Base-by-base conservation (phyloP, 2,888 invertebrate genomes). In the Euphydryas editha region DNA sequence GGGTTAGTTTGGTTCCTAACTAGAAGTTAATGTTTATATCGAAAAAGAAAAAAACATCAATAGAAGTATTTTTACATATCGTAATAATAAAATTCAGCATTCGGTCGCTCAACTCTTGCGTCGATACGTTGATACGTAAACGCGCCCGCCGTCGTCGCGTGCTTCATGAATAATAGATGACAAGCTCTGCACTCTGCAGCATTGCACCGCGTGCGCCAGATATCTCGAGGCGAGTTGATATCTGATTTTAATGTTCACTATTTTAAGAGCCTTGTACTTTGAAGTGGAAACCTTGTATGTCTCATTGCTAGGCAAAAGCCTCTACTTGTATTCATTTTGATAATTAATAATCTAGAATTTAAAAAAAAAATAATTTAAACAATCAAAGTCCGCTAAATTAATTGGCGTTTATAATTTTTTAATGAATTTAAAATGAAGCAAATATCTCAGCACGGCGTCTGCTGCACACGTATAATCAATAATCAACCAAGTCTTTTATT, bases 121-220 rank as follows among this genome's bases (percentile, higher is more conserved):
- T 21, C 42, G 39, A 30, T 36, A 21, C 44, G 20, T 21, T 20
- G 30, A 30, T 49, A 60, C 56, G 61, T 39, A 49, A 46, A 39
- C 57, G 36, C 49, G 60, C 63, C 69, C 55, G 54, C 58, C 69
- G 67, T 66, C 63, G 57, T 39, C 58, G 59, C 65, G 55, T 59
- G 49, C 59, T 17, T 69, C 60, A 69, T 69, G 69, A 66, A 71
- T 71, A 67, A 69, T 67, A 61, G 64, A 71, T 71, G 21, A 44
- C 46, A 44, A 51, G 57, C 42, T 54, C 30, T 8, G 30, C n/a
- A n/a, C 30, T 30, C 30, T 24, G 49, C 30, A 36, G 54, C 59
- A 37, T 39, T 44, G 62, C 59, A 39, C 24, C 59, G 15, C 58
- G 55, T 59, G 65, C 60, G 58, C 18, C 47, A 44, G 36, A 59